Evolutionary conservation across 2,797 vertebrate species (phyloP), one percentile per base, ranked within the genome.

Genomic region (Sebastolobus altivelis): DNA sequence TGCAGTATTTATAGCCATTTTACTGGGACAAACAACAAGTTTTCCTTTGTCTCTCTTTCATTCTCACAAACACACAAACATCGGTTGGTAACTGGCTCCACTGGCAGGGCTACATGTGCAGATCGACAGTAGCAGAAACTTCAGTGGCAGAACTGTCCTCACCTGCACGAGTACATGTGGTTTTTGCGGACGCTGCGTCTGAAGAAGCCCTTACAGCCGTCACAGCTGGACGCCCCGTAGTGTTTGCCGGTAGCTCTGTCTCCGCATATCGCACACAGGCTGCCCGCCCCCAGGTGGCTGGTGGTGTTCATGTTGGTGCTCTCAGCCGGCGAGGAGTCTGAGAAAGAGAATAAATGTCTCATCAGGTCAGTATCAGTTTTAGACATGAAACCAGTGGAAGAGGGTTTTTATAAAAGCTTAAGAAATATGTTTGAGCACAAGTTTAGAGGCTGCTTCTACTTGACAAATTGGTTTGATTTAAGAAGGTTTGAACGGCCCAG

Each of bases 111-210:
- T 13, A 3, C 3, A 0, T 59, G 69, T 27, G 55, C 43, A 43
- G 40, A 43, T 43, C 40, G 40, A 22, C 22, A 22, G 52, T 43
- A 43, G 40, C 40, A 43, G 40, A 43, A 0, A 43, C 54, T 56
- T 56, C 54, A 27, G 22, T 43, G 8, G 4, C 0, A 8, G 6
- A 14, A 49, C 8, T 4, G 14, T 27, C 58, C 96, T 94, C 90
- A 99, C 98, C 98, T 99, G 98, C 98, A 99, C 11, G 98, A 99
- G 90, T 99, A 99, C 98, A 99, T 99, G 95, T 99, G 98, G 89
- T 99, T 99, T 92, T 99, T 99, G 76, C 98, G 94, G 74, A 99
- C 98, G 0, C 98, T 99, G 83, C 98, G 97, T 81, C 98, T 96
- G 94, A 99, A 99, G 95, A 99, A 99, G 37, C 98, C 98, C 78